Evolutionary conservation across 2,113 vertebrate genomes (phyloP).

Genomic region (Sciurus niger): DNA sequence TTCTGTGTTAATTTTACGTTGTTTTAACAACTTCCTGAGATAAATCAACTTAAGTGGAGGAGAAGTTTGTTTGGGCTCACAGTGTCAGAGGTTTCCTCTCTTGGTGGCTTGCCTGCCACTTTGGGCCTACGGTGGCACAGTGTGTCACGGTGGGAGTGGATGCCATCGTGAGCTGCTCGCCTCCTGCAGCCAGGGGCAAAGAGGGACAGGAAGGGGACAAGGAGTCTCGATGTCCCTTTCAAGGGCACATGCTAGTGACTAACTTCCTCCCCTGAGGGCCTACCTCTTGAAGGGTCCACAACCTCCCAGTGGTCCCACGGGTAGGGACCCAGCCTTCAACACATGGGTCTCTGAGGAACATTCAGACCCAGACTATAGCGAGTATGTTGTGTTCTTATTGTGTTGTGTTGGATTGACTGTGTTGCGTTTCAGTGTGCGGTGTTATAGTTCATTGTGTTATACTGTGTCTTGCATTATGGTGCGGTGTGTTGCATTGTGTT

Average conservation of each 20-base stretch:
- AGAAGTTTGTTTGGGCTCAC: not conserved
- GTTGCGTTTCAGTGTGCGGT: no score
- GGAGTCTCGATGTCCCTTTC: not conserved
- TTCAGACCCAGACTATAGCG: not conserved
- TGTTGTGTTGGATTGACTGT: not conserved
- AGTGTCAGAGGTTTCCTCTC: not conserved
- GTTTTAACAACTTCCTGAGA: not conserved
- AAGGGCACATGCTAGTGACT: no score
- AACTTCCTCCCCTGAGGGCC: not conserved
- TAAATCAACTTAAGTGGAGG: not conserved
- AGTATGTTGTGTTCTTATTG: not conserved
- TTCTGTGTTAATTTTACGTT: not conserved
- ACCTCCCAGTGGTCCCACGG: not conserved
- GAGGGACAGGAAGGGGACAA: no score
- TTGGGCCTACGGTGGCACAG: not conserved
- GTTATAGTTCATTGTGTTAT: not conserved
- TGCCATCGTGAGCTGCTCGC: not conserved
- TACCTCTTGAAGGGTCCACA: not conserved
- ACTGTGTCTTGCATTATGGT: not conserved
- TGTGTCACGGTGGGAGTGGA: not conserved
- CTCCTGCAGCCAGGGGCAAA: not conserved
- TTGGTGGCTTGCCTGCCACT: not conserved
- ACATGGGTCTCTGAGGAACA: not conserved
- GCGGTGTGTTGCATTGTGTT: no score
- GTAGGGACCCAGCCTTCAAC: not conserved